Conservation (phyloP, 2,113 vertebrate genomes). For the Carollia perspicillata region DNA sequence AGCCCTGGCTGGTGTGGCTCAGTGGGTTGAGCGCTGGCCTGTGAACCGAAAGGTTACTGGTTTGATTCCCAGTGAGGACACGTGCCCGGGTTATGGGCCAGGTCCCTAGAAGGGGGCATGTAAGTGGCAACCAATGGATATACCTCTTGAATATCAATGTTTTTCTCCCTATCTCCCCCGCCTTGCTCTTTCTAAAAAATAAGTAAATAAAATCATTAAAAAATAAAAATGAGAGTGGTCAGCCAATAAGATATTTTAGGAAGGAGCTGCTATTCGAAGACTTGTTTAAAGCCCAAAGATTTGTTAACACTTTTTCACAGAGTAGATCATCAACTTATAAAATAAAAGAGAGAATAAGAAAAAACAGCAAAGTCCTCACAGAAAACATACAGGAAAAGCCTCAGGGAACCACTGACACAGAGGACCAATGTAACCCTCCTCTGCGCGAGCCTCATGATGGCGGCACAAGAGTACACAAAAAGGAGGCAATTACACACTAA, state of each 20-base stretch:
- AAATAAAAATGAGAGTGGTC: neutral
- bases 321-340: neutral
- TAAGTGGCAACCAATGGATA: too few relatives aligned
- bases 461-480: neutral
- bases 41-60: too few relatives aligned
- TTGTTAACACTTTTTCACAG: neutral
- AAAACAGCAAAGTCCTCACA: neutral
- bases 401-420: neutral
- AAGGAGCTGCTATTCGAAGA: neutral
- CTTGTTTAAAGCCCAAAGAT: neutral
- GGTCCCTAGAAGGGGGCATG: too few relatives aligned
- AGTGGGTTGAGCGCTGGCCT: too few relatives aligned
- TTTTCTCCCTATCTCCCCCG: too few relatives aligned
- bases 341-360: neutral
- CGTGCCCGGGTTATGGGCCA: too few relatives aligned
- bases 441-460: neutral
- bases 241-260: neutral
- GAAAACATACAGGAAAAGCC: neutral
- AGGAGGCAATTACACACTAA: neutral
- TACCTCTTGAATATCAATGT: too few relatives aligned
- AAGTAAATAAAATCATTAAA: too few relatives aligned
- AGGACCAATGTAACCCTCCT: neutral
- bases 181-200: too few relatives aligned
- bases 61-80: too few relatives aligned
- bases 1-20: too few relatives aligned